Evolutionary conservation across 2,797 vertebrate genomes (phyloP), one percentile per base, ranked within the genome.

Genomic region (Acipenser oxyrinchus): DNA sequence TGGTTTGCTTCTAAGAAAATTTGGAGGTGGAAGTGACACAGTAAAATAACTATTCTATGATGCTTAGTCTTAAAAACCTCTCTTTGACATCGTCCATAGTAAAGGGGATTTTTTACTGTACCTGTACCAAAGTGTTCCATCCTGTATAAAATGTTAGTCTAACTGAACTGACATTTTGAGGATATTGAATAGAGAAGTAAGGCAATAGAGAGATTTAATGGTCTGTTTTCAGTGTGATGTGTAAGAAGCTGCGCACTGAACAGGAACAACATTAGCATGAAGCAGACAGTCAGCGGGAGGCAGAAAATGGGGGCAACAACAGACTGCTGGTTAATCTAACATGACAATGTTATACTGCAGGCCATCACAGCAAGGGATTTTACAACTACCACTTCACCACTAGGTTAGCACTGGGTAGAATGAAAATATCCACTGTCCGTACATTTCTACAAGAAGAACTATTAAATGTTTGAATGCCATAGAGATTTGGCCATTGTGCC

Each of bases 261-360:
- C 69, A 71, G 71, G 83, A 81, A 81, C 71, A 78, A 77, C 75
- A 82, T 87, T 84, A 84, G 75, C 75, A 73, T 63, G 81, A 83
- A 80, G 79, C 77, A 74, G 74, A 76, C 73, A 76, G 80, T 83
- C 86, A 83, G 79, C 76, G 66, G 80, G 83, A 82, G 75, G 72
- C 74, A 79, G 69, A 82, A 85, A 83, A 82, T 89, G 83, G 72
- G 64, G 64, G 58, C 69, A 73, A 82, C 76, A 85, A 78, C 80
- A 83, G 76, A 83, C 79, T 67, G 75, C 78, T 83, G 76, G 81
- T 85, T 91, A 90, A 91, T 89, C 78, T 83, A 87, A 92, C 80
- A 86, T 78, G 83, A 87, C 78, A 84, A 80, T 82, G 81, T 85
- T 79, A 78, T 89, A 64, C 74, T 75, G 78, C 76, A 83, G 82